Conservation (phyloP, 2,888 invertebrate species). For the Sinotaia quadrata region DNA sequence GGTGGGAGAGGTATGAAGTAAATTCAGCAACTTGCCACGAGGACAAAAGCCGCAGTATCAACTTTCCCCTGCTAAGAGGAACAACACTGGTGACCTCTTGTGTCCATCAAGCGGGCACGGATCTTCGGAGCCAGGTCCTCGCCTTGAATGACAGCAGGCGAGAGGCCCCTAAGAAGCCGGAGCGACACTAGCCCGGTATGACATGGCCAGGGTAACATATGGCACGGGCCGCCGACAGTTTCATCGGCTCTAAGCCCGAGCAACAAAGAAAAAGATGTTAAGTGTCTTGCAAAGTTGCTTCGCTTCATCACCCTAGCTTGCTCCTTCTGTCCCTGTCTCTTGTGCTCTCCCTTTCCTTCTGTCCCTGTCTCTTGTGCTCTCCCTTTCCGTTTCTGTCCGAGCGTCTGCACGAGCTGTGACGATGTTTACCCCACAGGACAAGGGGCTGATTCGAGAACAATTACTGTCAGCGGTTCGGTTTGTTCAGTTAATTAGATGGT, state of each 20-base stretch:
- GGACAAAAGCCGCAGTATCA: constrained; percentile 3
- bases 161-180: neutral
- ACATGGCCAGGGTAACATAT: constrained; percentile 12
- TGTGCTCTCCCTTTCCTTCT: neutral
- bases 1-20: neutral
- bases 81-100: constrained; percentile 3
- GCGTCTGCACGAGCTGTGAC: neutral
- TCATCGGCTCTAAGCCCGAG: constrained; percentile 1
- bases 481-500: constrained; percentile 11
- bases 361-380: neutral
- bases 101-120: neutral
- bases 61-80: neutral
- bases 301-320: neutral
- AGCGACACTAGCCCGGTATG: neutral
- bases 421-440: neutral
- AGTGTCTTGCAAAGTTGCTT: neutral
- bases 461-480: constrained; percentile 3
- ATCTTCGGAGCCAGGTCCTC: neutral
- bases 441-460: neutral
- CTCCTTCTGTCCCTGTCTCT: neutral
- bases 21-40: neutral
- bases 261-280: neutral
- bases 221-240: neutral
- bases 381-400: neutral
- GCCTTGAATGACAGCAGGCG: neutral